phyloP scores from a whole-genome alignment of 2,888 invertebrate genomes.

The Heliothis peltigera region DNA sequence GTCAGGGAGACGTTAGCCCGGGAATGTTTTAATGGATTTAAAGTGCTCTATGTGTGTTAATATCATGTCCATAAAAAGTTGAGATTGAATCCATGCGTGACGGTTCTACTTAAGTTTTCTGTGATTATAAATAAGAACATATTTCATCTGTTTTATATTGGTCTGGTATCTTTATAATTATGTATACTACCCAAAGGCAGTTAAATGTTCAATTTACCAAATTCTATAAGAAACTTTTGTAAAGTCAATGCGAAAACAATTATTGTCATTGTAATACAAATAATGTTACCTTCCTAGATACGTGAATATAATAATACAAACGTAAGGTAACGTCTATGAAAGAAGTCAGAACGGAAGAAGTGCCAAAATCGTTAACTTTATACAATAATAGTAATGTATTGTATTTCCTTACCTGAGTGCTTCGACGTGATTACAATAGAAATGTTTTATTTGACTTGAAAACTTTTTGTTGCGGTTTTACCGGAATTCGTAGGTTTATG shows the following conservation, averaged over 20 bases:
- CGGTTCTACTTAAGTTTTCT: constrained; percentile 55
- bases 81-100: constrained; percentile 66
- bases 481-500: not conserved
- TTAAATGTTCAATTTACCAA: constrained; percentile 8
- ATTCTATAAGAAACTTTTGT: constrained; percentile 15
- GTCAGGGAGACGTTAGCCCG: constrained; percentile 74
- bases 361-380: constrained; percentile 63
- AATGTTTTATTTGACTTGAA: not conserved
- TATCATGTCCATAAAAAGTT: constrained; percentile 77
- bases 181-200: not conserved
- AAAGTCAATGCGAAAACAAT: constrained; percentile 10
- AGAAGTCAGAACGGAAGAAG: constrained; percentile 62
- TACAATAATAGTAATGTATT: constrained; percentile 47
- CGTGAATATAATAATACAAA: constrained; percentile 30
- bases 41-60: constrained; percentile 81
- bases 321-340: constrained; percentile 29
- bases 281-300: constrained; percentile 2
- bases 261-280: constrained; percentile 8
- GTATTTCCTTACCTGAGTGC: constrained; percentile 52
- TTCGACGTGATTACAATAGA: constrained; percentile 47
- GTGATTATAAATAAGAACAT: constrained; percentile 39
- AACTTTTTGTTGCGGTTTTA: not conserved
- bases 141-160: constrained; percentile 46
- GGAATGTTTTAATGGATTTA: constrained; percentile 84
- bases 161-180: constrained; percentile 22